Evolutionary conservation across 2,888 invertebrate genomes (phyloP).

Genomic region (Neuroscelio doddi): DNA sequence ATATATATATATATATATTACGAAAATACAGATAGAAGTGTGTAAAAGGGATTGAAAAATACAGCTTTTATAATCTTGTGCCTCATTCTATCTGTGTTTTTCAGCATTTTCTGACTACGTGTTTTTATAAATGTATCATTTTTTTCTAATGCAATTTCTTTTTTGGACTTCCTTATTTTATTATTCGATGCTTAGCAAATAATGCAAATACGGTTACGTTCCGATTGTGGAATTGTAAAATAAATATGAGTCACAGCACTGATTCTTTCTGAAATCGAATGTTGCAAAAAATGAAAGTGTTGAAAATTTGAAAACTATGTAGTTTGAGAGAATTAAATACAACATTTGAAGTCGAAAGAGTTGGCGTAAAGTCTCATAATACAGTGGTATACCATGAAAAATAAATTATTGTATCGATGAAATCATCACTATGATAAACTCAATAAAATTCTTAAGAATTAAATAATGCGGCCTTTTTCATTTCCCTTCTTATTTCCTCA

Average conservation of each 20-base stretch:
- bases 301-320: conserved; percentile 27
- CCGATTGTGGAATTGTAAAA: conserved; percentile 42
- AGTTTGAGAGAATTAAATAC: conserved; percentile 19
- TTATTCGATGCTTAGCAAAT: conserved; percentile 33
- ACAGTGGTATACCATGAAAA: conserved; percentile 69
- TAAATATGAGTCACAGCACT: conserved; percentile 25
- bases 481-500: too few species aligned
- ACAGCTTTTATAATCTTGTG: conserved; percentile 20
- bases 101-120: not conserved
- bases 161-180: conserved; percentile 18
- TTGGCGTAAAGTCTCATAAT: conserved; percentile 53
- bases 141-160: conserved; percentile 11
- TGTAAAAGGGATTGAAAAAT: conserved; percentile 14
- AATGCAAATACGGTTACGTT: conserved; percentile 41
- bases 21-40: conserved; percentile 26
- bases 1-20: too few species aligned
- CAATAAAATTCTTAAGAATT: conserved; percentile 70
- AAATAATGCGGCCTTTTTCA: too few species aligned
- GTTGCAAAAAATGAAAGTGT: conserved; percentile 33
- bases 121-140: conserved; percentile 16
- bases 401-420: conserved; percentile 70
- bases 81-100: conserved; percentile 17
- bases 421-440: conserved; percentile 71
- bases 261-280: conserved; percentile 47
- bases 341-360: conserved; percentile 44